Evolutionary conservation across 2,113 vertebrate genomes (phyloP), one percentile per base, ranked within the genome.

Genomic region (Saccopteryx bilineata): DNA sequence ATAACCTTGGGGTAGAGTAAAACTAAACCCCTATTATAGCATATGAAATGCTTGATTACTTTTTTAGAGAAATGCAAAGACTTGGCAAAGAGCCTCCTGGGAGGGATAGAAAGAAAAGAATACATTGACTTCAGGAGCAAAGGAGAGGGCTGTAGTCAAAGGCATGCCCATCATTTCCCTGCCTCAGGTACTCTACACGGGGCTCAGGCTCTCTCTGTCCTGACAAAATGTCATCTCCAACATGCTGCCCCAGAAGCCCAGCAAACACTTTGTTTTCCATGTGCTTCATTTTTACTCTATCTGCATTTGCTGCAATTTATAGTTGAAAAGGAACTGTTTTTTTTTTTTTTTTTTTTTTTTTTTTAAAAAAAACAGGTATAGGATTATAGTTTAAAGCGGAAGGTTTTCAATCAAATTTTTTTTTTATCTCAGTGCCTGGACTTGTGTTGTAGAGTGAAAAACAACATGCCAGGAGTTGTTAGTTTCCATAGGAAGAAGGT

Each of bases 301-400:
- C 96, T 85, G 26, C 90, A 97, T 96, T 86, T 97, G 94, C 93
- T 89, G 50, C 48, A 91, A 90, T 92, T 95, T 82, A 85, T 82
- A 90, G 93, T 89, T 96, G 66, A 79, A 97, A 98, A 97, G 48
- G 65, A 83, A 93, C 93, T 94, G 84, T 93, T 93, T 66, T 39
- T 83, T 50, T 83, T 19, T 95, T 96, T 97, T 95, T 94, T 86
- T 39, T 39, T 39, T 39, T 39, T n/a, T n/a, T n/a, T n/a, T n/a
- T n/a, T n/a, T n/a, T n/a, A n/a, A n/a, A 88, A 65, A 91, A 75
- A 92, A 19, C 28, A 17, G 46, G 14, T n/a, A 21, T 80, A 89
- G 50, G 86, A 94, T 90, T 95, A 75, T 81, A 96, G 82, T 72
- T 90, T 89, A 68, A 94, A 98, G 97, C 76, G 92, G n/a, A 52